phyloP scores from a whole-genome alignment of 2,888 invertebrate genomes.

The Plagiodera versicolora region DNA sequence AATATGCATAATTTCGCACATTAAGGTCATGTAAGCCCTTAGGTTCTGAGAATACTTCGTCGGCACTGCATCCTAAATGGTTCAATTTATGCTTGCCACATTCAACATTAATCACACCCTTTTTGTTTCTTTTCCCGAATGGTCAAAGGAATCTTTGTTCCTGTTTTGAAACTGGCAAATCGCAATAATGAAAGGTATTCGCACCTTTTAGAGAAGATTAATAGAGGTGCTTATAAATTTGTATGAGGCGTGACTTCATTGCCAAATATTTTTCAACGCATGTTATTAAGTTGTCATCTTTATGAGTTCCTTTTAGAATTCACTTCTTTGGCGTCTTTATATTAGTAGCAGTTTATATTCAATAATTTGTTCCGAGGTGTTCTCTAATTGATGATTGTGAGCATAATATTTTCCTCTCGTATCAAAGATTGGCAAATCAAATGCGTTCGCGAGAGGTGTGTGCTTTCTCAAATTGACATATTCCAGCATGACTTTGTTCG shows the following conservation, averaged over 20 bases:
- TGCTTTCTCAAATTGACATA: no score
- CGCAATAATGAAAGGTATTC: not conserved
- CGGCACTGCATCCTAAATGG: not conserved
- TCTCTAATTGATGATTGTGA: no score
- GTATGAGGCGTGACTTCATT: not conserved
- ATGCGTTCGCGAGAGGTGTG: no score
- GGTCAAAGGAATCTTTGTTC: not conserved
- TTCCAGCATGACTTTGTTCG: no score
- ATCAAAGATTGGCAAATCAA: no score
- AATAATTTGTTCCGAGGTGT: no score
- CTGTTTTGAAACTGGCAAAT: not conserved
- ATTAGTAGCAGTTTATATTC: no score
- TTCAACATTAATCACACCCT: not conserved
- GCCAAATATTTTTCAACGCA: not conserved
- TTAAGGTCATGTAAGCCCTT: not conserved
- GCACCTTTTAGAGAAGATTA: not conserved
- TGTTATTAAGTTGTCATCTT: not conserved
- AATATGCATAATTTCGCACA: not conserved
- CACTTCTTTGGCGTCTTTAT: no score
- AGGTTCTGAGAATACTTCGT: not conserved
- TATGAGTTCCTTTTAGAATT: no score
- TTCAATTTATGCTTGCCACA: conserved; percentile 1
- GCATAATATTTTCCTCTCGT: no score
- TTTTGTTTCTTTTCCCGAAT: not conserved
- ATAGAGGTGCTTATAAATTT: not conserved